These are phyloP conservation scores for Aleadryas rufinucha DNA, from an alignment of 2,113 vertebrate genomes.

Conservation along the genomic window DNA sequence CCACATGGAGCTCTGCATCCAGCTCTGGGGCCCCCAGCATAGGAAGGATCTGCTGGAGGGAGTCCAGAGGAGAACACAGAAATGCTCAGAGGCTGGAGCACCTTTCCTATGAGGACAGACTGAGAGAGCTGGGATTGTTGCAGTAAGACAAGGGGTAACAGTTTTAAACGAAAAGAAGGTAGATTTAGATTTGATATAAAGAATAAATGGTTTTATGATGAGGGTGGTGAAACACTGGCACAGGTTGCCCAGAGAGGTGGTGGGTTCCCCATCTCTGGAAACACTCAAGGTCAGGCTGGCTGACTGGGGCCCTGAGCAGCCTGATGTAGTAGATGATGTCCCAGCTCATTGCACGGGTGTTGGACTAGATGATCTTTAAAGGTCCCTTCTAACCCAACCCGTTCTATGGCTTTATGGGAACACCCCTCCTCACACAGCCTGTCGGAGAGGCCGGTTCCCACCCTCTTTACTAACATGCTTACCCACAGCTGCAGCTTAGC, in stretches of 20 bases:
- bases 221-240: no score
- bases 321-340: not conserved
- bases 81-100: not conserved
- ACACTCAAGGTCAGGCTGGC: not conserved
- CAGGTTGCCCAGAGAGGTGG: not conserved
- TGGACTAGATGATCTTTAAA: not conserved
- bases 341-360: not conserved
- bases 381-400: not conserved
- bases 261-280: not conserved
- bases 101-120: not conserved
- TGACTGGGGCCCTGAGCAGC: not conserved
- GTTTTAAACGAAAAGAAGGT: not conserved
- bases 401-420: not conserved
- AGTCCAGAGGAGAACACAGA: not conserved
- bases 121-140: not conserved
- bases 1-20: not conserved
- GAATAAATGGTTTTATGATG: not conserved
- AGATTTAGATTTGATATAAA: not conserved
- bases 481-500: not conserved
- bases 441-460: rapidly evolving
- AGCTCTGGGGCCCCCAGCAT: not conserved
- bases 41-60: not conserved
- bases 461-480: not conserved
- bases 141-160: not conserved
- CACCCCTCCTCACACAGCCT: not conserved